Evolutionary conservation across 2,797 vertebrate species (phyloP).

Genomic region (Melopsittacus undulatus): DNA sequence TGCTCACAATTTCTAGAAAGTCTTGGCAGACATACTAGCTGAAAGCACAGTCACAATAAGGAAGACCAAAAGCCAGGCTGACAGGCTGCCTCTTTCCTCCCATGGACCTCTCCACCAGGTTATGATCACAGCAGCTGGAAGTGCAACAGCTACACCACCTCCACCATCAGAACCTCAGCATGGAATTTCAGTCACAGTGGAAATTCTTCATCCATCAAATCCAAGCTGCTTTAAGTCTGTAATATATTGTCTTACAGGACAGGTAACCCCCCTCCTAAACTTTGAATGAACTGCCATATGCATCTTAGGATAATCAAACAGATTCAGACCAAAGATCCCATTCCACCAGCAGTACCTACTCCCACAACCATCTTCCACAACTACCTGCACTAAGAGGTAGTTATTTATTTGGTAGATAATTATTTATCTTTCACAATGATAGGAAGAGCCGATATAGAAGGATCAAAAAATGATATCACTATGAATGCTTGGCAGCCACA

Average conservation of each 20-base stretch:
- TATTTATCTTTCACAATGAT: neutral
- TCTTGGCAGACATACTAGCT: neutral
- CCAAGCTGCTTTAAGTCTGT: neutral
- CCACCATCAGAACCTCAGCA: neutral
- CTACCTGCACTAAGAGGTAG: neutral
- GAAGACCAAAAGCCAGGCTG: neutral
- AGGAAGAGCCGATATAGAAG: too few species aligned
- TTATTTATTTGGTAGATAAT: too few species aligned
- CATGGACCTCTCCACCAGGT: neutral
- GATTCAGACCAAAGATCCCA: neutral
- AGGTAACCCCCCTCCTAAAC: neutral
- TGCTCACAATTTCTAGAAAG: neutral
- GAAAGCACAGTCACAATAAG: neutral
- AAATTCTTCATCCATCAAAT: neutral
- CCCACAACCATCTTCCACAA: neutral
- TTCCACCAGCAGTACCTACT: neutral
- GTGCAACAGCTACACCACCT: neutral
- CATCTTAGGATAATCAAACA: neutral
- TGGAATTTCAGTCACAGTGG: neutral
- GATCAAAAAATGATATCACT: too few species aligned
- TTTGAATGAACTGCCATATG: neutral
- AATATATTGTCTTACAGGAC: neutral
- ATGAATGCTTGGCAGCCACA: too few species aligned
- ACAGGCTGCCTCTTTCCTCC: neutral
- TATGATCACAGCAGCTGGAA: neutral